A percentile compares a stretch with the other conserved stretches of the same genome.
phyloP scores from a whole-genome alignment of 2,888 invertebrate genomes.

The Pterobdella sp. region DNA sequence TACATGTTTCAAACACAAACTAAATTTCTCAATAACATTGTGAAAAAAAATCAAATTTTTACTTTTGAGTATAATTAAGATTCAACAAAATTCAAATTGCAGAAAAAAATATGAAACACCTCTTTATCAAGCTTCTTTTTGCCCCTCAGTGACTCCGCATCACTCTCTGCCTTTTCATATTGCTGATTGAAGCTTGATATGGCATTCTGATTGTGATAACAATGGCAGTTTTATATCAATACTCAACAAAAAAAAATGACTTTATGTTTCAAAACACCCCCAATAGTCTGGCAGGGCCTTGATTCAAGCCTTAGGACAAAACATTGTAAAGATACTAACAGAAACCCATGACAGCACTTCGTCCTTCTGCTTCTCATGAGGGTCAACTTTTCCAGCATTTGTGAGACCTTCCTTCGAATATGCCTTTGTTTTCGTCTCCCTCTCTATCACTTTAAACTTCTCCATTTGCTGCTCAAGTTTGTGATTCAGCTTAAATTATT shows the following conservation, averaged over 20 bases:
- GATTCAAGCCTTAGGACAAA: background rate
- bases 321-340: slow-evolving; percentile 41
- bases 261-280: background rate
- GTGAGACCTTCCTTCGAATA: slow-evolving; percentile 99
- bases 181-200: slow-evolving; percentile 54
- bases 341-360: slow-evolving; percentile 92
- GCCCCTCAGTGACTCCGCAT: slow-evolving; percentile 81
- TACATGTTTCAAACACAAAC: background rate
- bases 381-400: slow-evolving; percentile 88
- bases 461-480: slow-evolving; percentile 99
- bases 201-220: slow-evolving; percentile 41
- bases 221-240: background rate
- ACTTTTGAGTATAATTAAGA: background rate
- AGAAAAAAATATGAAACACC: slow-evolving; percentile 41
- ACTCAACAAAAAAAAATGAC: too few relatives aligned
- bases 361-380: slow-evolving; percentile 91
- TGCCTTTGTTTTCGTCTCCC: slow-evolving; percentile 99
- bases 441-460: slow-evolving; percentile 97
- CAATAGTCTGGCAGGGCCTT: background rate
- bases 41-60: slow-evolving; percentile 2
- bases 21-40: background rate
- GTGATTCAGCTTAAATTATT: too few relatives aligned
- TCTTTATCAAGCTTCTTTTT: slow-evolving; percentile 97
- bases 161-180: slow-evolving; percentile 92
- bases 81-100: background rate